phyloP scores from a whole-genome alignment of 1,140 invertebrate genomes.

The Saccostrea glomerata region DNA sequence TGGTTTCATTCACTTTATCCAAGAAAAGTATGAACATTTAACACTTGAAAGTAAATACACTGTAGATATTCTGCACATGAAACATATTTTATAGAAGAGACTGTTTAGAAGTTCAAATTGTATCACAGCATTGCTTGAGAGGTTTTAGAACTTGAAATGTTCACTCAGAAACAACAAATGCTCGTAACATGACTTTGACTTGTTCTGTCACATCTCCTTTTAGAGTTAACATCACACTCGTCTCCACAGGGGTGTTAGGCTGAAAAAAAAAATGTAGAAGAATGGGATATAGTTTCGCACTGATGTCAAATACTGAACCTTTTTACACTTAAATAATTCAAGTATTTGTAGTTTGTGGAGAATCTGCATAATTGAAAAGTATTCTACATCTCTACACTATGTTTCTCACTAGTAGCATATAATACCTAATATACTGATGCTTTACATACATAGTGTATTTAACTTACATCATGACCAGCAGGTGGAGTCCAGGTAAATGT shows the following conservation, averaged over 20 bases:
- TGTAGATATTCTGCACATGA: not conserved
- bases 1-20: no score
- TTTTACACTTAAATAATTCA: no score
- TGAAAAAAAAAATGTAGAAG: slow-evolving; percentile 58
- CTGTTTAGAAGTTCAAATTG: not conserved
- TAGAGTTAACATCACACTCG: slow-evolving; percentile 68
- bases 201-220: slow-evolving; percentile 75
- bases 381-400: no score
- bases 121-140: not conserved
- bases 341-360: no score
- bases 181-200: slow-evolving; percentile 71
- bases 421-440: no score
- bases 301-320: not conserved
- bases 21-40: no score
- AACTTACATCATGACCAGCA: slow-evolving; percentile 74
- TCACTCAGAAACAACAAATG: slow-evolving; percentile 74
- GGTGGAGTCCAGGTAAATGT: slow-evolving; percentile 77
- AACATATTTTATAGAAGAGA: not conserved
- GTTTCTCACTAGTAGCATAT: no score
- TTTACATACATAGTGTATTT: no score
- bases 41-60: no score
- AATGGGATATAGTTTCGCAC: not conserved
- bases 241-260: slow-evolving; percentile 72
- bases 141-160: not conserved
- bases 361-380: no score